These are phyloP conservation scores for cattle (Bos taurus) DNA, from an alignment of 2,113 vertebrate genomes.

Conservation along the genomic window DNA sequence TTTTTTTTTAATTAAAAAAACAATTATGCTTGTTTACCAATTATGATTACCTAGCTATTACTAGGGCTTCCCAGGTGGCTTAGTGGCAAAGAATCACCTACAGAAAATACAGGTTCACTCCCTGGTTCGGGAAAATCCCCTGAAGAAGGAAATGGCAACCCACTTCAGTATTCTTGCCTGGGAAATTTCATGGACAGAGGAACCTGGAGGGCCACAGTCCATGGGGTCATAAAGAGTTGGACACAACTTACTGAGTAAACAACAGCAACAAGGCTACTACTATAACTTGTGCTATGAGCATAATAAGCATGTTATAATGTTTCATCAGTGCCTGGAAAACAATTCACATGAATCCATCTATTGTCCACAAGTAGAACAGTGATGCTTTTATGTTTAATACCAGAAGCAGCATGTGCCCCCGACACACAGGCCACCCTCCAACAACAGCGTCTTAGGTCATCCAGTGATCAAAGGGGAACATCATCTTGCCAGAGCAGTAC, in stretches of 20 bases:
- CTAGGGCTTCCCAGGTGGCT: neutral
- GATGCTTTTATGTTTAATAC: neutral
- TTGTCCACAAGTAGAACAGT: neutral
- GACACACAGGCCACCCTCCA: rapidly evolving
- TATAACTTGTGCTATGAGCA: neutral
- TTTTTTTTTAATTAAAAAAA: constrained; percentile 24
- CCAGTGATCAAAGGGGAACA: neutral
- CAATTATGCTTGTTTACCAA: neutral
- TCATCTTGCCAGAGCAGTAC: neutral
- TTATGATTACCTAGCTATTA: neutral
- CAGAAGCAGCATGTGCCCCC: neutral
- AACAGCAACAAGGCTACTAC: neutral
- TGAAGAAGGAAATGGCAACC: neutral
- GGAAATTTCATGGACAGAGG: neutral
- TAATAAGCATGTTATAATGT: neutral
- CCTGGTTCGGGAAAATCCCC: neutral
- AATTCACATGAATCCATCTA: neutral
- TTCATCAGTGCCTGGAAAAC: neutral
- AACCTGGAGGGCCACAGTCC: neutral
- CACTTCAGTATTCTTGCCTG: neutral
- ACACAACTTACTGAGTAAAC: neutral
- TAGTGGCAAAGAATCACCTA: neutral
- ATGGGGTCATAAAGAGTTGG: neutral
- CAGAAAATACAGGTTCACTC: neutral
- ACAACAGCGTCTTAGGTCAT: neutral